Base-by-base conservation (phyloP, 2,113 vertebrate species). In the Phylloscopus trochilus region DNA sequence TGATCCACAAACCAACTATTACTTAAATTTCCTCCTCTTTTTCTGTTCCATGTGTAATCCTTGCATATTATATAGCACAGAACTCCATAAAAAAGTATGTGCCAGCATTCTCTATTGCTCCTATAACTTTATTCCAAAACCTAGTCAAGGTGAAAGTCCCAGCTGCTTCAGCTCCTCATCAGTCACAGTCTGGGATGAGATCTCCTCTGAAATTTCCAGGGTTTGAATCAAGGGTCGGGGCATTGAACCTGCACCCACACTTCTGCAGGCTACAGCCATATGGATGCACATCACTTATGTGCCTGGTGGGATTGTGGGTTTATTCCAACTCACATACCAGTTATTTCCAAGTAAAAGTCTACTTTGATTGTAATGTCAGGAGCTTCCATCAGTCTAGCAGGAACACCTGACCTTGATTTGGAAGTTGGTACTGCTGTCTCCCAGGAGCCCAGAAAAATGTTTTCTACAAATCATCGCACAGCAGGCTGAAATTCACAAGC, bases 261-360 rank as follows among this genome's bases (percentile, higher is more conserved):
- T 35, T 85, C 62, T 47, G 37, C 31, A 82, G 33, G 10, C 23
- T 75, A 20, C 30, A 18, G 2, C 0, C 0, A 17, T 83, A 35
- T 11, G 23, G 23, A 30, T 47, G 52, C 11, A 37, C 7, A 31
- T 14, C 11, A 19, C 19, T 60, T 52, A 7, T 7, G 41, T 78
- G 11, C 21, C 43, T 85, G 44, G 8, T 56, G 39, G 59, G 7
- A 37, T 62, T 17, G 18, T 19, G 17, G 8, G 8, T 10, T 89
- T 74, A 46, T 66, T 84, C 24, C 55, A 66, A 43, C 17, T 52
- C 30, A 63, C 26, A 4, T 2, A 17, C 39, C 21, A 72, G 33
- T 11, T 46, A 8, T 27, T 82, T 84, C 23, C n/a, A 81, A 51
- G 37, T 8, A 5, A 83, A 83, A 77, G 15, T 4, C 5, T 58